Base-by-base conservation (phyloP, 2,888 invertebrate genomes). In the Dicycla oo region DNA sequence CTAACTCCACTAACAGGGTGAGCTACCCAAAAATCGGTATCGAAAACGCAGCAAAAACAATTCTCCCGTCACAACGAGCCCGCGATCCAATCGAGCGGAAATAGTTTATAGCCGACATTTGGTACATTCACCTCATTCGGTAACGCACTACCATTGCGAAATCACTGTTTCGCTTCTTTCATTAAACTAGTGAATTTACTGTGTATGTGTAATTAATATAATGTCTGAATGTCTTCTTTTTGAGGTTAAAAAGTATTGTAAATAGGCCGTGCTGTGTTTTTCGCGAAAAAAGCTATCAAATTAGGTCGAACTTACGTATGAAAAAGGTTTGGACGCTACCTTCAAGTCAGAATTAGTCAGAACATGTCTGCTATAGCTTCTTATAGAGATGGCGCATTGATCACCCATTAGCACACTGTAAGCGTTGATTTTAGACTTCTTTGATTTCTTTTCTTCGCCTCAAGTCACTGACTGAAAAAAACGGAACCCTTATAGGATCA, bases 61-160 rank as follows among this genome's bases (percentile, higher is more conserved):
- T 84, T 78, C 62, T 30, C 58, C 75, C 65, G 51, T 77, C 70
- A 69, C 70, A 69, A 60, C 69, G 73, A 77, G 70, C 68, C 63
- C 80, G 62, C 71, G 68, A 7, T 34, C 67, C 88, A 88, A 91
- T 90, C 84, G 89, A 81, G 85, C 88, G 92, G 91, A 92, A 93
- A 91, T 90, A 88, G 86, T 91, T 90, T 90, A 92, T 89, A 85
- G 86, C 84, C 80, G 73, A 83, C 88, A 87, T 91, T 92, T 82
- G 88, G 88, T 86, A 61, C 87, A 83, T 87, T 88, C 89, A 90
- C 89, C 90, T 89, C 88, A 88, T 88, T 88, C 83, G 73, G 82
- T 78, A 80, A 78, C 78, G 69, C 70, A 69, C 68, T 45, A 62
- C 67, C 61, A 61, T 71, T 77, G 84, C 69, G 60, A 78, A 74